Evolutionary conservation across 2,113 vertebrate species (phyloP).

Genomic region (Myotis davidii): DNA sequence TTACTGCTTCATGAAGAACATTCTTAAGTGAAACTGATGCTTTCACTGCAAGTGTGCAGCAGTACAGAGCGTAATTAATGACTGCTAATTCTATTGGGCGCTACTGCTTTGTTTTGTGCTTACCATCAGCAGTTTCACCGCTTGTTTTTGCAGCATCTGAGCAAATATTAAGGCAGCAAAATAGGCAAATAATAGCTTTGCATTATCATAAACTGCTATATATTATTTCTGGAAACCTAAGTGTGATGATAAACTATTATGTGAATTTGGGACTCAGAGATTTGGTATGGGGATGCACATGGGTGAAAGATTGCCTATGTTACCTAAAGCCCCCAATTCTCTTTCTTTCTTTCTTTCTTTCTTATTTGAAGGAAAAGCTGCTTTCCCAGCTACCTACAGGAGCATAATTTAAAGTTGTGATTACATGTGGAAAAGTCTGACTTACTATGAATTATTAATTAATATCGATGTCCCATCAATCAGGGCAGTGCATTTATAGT

Average conservation of each 20-base stretch:
- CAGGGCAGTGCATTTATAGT: slow-evolving; percentile 78
- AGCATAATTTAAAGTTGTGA: slow-evolving; percentile 77
- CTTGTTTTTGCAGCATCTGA: not conserved
- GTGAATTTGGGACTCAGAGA: not conserved
- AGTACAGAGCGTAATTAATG: not conserved
- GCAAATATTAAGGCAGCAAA: not conserved
- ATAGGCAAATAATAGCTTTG: not conserved
- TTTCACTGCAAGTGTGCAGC: not conserved
- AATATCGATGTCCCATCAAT: slow-evolving; percentile 80
- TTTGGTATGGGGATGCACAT: not conserved
- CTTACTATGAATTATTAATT: slow-evolving; percentile 84
- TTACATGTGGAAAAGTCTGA: slow-evolving; percentile 81
- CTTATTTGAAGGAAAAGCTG: slow-evolving; percentile 40
- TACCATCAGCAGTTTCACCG: not conserved
- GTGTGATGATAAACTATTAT: not conserved
- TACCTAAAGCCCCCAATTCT: not conserved
- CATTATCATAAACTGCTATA: not conserved
- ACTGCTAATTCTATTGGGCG: not conserved
- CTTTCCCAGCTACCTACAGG: not conserved
- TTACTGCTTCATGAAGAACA: slow-evolving; percentile 5
- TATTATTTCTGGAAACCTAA: not conserved
- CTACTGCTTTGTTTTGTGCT: not conserved
- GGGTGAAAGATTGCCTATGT: not conserved
- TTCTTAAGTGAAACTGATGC: not conserved
- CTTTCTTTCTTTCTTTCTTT: too few species aligned